Conservation (phyloP, 2,113 vertebrate species). For the Pao palembangensis region DNA sequence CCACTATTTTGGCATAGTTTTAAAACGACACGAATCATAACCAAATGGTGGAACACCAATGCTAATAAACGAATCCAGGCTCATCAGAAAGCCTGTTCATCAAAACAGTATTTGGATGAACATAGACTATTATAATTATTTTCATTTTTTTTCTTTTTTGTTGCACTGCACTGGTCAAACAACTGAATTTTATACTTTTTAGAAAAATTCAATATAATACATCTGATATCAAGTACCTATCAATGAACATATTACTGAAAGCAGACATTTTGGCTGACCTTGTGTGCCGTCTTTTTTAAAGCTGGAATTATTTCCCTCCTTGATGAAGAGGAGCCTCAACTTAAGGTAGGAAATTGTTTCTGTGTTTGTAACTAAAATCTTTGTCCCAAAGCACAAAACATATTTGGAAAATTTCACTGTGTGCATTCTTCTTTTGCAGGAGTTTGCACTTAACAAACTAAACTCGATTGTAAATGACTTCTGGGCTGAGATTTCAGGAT, state of each 20-base stretch:
- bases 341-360: slow-evolving; percentile 81
- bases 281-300: slow-evolving; percentile 38
- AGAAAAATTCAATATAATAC: neutral
- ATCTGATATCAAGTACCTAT: neutral
- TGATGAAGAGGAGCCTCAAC: slow-evolving; percentile 97
- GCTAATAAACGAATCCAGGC: too few species aligned
- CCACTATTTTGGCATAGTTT: too few species aligned
- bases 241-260: too few species aligned
- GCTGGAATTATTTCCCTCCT: slow-evolving; percentile 99
- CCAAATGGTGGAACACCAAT: too few species aligned
- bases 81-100: neutral
- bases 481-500: slow-evolving; percentile 99
- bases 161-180: too few species aligned
- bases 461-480: slow-evolving; percentile 98
- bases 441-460: slow-evolving; percentile 96
- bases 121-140: neutral
- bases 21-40: too few species aligned
- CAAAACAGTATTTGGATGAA: neutral
- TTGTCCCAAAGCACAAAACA: neutral
- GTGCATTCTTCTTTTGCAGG: slow-evolving; percentile 69
- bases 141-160: too few species aligned
- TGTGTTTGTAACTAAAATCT: neutral
- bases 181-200: neutral
- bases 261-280: neutral
- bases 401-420: neutral